phyloP scores from a whole-genome alignment of 2,888 invertebrate species.

The Rhagophthalmus giganteus region DNA sequence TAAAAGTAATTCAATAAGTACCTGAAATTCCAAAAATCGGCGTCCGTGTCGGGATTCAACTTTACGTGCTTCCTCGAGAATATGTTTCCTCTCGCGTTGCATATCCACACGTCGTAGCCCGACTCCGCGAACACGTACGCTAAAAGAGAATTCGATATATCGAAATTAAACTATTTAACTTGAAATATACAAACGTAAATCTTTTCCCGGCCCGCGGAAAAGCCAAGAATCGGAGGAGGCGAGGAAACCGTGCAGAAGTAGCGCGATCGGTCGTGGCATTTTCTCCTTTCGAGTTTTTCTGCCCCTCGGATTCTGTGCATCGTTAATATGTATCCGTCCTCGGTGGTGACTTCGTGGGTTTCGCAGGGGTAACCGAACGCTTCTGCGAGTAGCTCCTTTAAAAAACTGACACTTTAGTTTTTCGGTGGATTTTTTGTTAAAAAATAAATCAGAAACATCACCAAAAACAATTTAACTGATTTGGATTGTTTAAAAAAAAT shows the following conservation, averaged over 20 bases:
- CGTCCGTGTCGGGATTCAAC: slow-evolving; percentile 50
- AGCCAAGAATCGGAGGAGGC: slow-evolving; percentile 61
- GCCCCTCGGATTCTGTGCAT: slow-evolving; percentile 60
- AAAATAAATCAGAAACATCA: no score
- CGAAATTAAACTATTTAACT: not conserved
- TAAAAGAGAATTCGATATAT: slow-evolving; percentile 33
- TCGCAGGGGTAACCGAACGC: slow-evolving; percentile 55
- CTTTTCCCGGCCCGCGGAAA: slow-evolving; percentile 57
- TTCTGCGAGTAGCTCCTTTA: slow-evolving; percentile 52
- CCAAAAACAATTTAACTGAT: no score
- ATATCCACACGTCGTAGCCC: slow-evolving; percentile 62
- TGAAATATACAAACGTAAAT: slow-evolving; percentile 53
- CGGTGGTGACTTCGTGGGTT: slow-evolving; percentile 54
- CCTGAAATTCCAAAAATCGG: slow-evolving; percentile 64
- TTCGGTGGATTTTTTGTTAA: no score
- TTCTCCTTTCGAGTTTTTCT: slow-evolving; percentile 36
- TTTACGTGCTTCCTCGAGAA: slow-evolving; percentile 59
- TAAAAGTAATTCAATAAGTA: slow-evolving; percentile 34
- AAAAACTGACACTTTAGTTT: not conserved
- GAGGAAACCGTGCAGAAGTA: slow-evolving; percentile 61
- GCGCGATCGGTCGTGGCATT: slow-evolving; percentile 45
- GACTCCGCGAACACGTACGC: slow-evolving; percentile 56
- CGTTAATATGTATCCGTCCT: slow-evolving; percentile 61
- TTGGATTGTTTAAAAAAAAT: no score
- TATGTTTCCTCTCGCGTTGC: slow-evolving; percentile 64